Base-by-base conservation (phyloP, 2,888 invertebrate species). In the Plemyria rubiginata region DNA sequence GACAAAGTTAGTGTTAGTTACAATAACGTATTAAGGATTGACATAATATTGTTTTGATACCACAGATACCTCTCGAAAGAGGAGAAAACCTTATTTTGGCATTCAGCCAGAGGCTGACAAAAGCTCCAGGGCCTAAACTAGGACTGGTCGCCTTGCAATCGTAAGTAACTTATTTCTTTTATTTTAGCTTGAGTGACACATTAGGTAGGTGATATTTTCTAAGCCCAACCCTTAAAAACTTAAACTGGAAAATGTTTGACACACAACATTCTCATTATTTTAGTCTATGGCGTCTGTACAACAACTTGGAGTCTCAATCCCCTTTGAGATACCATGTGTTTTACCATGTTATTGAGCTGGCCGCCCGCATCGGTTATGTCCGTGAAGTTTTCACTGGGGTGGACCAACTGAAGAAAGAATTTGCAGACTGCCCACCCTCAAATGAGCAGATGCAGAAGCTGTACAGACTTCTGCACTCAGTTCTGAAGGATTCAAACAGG, bases 391-490 rank as follows among this genome's bases (percentile, higher is more conserved):
- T 97, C 80, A 95, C 95, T 53, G 96, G 97, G 67, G 95, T 98
- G 0, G 96, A 97, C 48, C 96, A 96, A 78, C 92, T 98, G 52
- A 96, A 96, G 78, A 95, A 95, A 72, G 97, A 97, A 84, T 97
- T 97, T 84, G 94, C 95, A 0, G 94, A 94, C 58, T 96, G 96
- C 75, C 96, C 96, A 15, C 97, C 97, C 4, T 96, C 97, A 0
- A 96, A 96, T 78, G 97, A 98, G 86, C 97, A 98, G 87, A 96
- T 97, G 94, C 99, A 99, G 84, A 97, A 97, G 79, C 90, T 99
- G 2, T 96, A 98, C 76, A 95, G 99, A 73, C 91, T 97, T 16
- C 89, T 99, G 56, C 98, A 99, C 83, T 97, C 98, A 88, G 98
- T 98, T 32, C 92, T 98, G 45, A 96, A 96, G 80, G 97, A 97